A percentile compares a stretch with the other conserved stretches of the same genome.
phyloP scores from a whole-genome alignment of 2,888 invertebrate species.

The Argynnis bischoffii region DNA sequence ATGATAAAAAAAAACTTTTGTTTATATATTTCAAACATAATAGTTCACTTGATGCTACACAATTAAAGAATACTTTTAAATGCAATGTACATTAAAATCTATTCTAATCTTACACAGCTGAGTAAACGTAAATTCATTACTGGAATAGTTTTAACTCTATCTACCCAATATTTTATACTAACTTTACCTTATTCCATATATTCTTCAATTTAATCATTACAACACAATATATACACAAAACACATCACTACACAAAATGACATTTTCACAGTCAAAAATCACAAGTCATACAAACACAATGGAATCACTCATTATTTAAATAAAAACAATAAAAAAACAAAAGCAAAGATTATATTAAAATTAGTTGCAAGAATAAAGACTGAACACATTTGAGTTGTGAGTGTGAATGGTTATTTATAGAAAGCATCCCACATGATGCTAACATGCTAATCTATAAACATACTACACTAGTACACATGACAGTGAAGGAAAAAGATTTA shows the following conservation, averaged over 20 bases:
- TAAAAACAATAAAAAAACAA: slow-evolving; percentile 13
- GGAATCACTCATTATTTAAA: slow-evolving; percentile 28
- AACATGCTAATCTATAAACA: slow-evolving; percentile 47
- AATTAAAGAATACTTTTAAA: slow-evolving; percentile 18
- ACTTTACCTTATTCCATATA: slow-evolving; percentile 60
- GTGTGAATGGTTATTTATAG: slow-evolving; percentile 72
- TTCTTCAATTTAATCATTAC: slow-evolving; percentile 66
- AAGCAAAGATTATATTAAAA: slow-evolving; percentile 17
- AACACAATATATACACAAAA: slow-evolving; percentile 42
- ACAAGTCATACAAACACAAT: slow-evolving; percentile 42
- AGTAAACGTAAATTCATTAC: slow-evolving; percentile 13
- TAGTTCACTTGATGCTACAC: neutral
- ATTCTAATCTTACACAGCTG: slow-evolving; percentile 5
- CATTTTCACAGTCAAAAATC: slow-evolving; percentile 51
- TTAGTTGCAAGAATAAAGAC: slow-evolving; percentile 35
- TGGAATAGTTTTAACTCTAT: slow-evolving; percentile 20
- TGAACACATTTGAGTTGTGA: slow-evolving; percentile 44
- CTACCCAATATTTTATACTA: slow-evolving; percentile 15
- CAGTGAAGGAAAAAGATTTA: slow-evolving; percentile 32
- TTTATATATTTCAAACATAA: slow-evolving; percentile 6
- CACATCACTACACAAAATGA: slow-evolving; percentile 42
- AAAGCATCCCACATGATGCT: slow-evolving; percentile 68
- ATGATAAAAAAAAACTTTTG: slow-evolving; percentile 1
- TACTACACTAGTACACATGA: slow-evolving; percentile 32
- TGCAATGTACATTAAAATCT: slow-evolving; percentile 7